A percentile compares a stretch with the other conserved stretches of the same genome.
These are phyloP conservation scores for Adelosebastes latens DNA, from an alignment of 2,797 vertebrate species.

Conservation along the genomic window DNA sequence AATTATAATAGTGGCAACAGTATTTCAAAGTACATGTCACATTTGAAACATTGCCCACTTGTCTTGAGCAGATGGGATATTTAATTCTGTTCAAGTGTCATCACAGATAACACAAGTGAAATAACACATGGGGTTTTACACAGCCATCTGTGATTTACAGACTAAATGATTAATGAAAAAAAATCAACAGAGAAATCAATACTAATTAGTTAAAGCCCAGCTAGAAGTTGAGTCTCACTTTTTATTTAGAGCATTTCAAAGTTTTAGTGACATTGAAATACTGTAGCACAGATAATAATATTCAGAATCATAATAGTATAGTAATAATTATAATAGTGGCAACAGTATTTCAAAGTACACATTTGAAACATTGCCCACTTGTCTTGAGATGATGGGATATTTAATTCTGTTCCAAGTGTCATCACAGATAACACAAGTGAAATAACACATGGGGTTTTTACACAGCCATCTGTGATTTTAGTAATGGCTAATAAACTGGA, in stretches of 20 bases:
- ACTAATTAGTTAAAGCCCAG: no score
- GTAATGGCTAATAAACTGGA: constrained; percentile 34
- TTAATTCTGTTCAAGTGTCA: neutral
- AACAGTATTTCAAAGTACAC: neutral
- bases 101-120: neutral
- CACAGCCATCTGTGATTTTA: constrained; percentile 43
- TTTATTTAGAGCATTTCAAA: neutral
- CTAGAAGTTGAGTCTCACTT: no score
- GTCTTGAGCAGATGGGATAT: neutral
- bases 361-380: neutral
- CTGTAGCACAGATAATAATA: neutral
- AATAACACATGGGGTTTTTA: neutral
- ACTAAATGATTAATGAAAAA: no score
- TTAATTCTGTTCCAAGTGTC: neutral
- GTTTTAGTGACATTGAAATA: neutral
- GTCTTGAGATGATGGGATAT: neutral
- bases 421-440: neutral
- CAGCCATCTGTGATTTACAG: constrained; percentile 40
- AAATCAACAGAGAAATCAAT: no score
- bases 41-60: neutral
- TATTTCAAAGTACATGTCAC: neutral
- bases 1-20: no score
- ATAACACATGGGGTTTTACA: neutral
- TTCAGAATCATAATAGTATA: no score
- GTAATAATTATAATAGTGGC: no score